phyloP scores from a whole-genome alignment of 2,113 vertebrate genomes.

The Crotophaga sulcirostris region DNA sequence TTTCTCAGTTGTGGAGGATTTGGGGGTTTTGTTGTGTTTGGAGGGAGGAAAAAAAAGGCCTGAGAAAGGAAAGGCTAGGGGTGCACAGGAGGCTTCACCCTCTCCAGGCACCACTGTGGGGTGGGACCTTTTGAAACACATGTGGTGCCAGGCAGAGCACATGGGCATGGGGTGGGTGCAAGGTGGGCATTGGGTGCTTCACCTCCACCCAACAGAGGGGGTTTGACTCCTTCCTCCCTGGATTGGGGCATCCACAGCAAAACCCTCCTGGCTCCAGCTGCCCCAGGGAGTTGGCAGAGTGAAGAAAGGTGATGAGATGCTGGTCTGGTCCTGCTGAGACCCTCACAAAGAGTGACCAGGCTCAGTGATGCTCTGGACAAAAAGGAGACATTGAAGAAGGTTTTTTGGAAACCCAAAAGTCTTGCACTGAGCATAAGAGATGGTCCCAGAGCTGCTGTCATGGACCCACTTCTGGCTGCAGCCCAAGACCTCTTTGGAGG shows the following conservation, averaged over 20 bases:
- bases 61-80: background rate
- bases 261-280: background rate
- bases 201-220: background rate
- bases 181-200: background rate
- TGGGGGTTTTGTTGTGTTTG: background rate
- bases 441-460: background rate
- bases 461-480: background rate
- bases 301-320: background rate
- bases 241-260: rapidly evolving
- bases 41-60: background rate
- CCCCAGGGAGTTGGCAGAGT: rapidly evolving
- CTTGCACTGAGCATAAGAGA: background rate
- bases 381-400: rapidly evolving
- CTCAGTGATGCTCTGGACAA: background rate
- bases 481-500: background rate
- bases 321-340: background rate
- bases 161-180: too few species aligned
- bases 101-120: rapidly evolving
- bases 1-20: constrained; percentile 5
- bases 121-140: background rate
- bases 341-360: background rate
- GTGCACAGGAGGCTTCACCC: background rate
- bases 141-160: background rate
- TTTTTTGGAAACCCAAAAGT: background rate
- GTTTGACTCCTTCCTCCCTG: background rate